phyloP scores from a whole-genome alignment of 1,140 invertebrate species.

The Dendrolimus punctatus region DNA sequence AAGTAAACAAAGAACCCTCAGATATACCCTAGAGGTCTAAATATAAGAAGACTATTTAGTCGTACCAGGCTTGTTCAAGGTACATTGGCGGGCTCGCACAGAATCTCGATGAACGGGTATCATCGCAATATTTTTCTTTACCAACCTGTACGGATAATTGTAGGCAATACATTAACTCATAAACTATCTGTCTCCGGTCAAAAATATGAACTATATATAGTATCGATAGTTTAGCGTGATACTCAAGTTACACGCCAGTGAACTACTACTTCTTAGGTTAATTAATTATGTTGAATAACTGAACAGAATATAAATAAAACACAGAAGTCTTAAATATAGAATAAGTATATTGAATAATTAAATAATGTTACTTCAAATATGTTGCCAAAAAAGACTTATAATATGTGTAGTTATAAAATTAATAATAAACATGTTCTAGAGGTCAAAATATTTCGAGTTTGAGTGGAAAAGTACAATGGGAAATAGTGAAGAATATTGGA shows the following conservation, averaged over 20 bases:
- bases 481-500: slow-evolving; percentile 42
- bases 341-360: slow-evolving; percentile 72
- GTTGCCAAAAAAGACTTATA: slow-evolving; percentile 66
- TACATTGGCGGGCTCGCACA: too few species aligned
- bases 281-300: not conserved
- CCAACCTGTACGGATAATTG: too few species aligned
- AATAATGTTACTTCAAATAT: slow-evolving; percentile 70
- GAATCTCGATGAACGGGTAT: too few species aligned
- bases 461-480: slow-evolving; percentile 51
- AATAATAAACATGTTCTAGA: slow-evolving; percentile 66
- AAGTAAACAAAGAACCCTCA: too few species aligned
- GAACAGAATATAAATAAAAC: slow-evolving; percentile 42
- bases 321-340: slow-evolving; percentile 60
- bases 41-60: too few species aligned
- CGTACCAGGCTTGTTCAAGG: too few species aligned
- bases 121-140: too few species aligned
- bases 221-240: too few species aligned
- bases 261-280: not conserved
- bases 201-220: too few species aligned
- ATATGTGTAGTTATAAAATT: slow-evolving; percentile 63
- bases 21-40: too few species aligned
- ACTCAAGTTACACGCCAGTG: not conserved
- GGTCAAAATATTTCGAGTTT: slow-evolving; percentile 63
- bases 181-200: too few species aligned
- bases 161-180: too few species aligned